A percentile compares a stretch with the other conserved stretches of the same genome.
phyloP scores from a whole-genome alignment of 1,140 invertebrate species.

The Drosophila rhopaloa region DNA sequence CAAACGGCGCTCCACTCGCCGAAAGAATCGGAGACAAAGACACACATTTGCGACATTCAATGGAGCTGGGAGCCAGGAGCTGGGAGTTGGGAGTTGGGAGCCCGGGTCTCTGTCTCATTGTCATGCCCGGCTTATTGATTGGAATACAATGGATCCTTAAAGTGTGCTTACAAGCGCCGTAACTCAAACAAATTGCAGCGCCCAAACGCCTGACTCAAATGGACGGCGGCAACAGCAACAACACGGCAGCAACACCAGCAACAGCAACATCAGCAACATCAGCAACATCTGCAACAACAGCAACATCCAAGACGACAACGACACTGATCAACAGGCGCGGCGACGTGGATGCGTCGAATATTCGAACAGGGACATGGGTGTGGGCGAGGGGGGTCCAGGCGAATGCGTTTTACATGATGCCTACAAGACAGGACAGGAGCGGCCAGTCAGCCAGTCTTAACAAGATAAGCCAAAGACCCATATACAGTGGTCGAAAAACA shows the following conservation, averaged over 20 bases:
- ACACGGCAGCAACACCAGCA: conserved; percentile 20
- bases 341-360: conserved; percentile 54
- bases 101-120: conserved; percentile 59
- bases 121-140: conserved; percentile 82
- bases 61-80: conserved; percentile 43
- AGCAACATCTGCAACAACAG: conserved; percentile 13
- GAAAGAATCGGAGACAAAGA: conserved; percentile 22
- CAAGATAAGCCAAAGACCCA: conserved; percentile 58
- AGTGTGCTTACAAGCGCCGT: conserved; percentile 85
- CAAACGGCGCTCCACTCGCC: conserved; percentile 63
- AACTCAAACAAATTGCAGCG: conserved; percentile 85
- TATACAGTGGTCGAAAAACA: conserved; percentile 10
- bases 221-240: conserved; percentile 27
- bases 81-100: conserved; percentile 44
- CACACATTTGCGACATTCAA: conserved; percentile 60
- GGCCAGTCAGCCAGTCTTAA: conserved; percentile 48
- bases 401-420: conserved; percentile 77
- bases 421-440: conserved; percentile 73
- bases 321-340: conserved; percentile 79
- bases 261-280: conserved; percentile 18
- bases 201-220: conserved; percentile 72
- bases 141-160: conserved; percentile 85
- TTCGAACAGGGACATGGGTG: conserved; percentile 5
- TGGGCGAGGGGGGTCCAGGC: conserved; percentile 12
- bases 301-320: conserved; percentile 37